Conservation (phyloP, 2,797 vertebrate genomes). For the Salarias fasciatus region DNA sequence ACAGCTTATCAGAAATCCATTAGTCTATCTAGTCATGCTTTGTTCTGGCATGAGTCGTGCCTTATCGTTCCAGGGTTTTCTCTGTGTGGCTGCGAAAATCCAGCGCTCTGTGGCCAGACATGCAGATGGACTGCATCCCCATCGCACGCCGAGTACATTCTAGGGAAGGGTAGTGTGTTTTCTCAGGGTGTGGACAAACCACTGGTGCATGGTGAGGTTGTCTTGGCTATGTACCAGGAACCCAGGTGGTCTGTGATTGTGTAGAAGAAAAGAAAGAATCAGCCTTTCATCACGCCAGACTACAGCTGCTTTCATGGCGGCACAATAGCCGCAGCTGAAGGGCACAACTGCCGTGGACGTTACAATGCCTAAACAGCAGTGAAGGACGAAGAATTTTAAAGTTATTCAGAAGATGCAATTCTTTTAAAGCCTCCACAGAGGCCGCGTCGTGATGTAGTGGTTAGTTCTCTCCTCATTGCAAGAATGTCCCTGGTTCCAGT, state of each 20-base stretch:
- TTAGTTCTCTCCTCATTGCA: too few species aligned
- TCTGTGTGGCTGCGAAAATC: conserved; percentile 14
- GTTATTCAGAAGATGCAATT: conserved; percentile 19
- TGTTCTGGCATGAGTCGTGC: conserved; percentile 33
- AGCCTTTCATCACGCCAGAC: conserved; percentile 61
- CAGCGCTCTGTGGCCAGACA: conserved; percentile 17
- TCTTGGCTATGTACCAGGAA: conserved; percentile 63
- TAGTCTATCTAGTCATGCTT: conserved; percentile 57
- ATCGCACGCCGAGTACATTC: conserved; percentile 47
- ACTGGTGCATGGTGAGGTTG: conserved; percentile 50
- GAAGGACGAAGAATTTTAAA: conserved; percentile 19
- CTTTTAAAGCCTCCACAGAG: not conserved
- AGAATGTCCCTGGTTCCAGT: too few species aligned
- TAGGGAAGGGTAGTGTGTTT: conserved; percentile 22
- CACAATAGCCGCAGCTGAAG: conserved; percentile 64
- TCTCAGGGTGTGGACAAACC: conserved; percentile 29
- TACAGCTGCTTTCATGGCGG: conserved; percentile 67
- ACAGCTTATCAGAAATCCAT: conserved; percentile 68
- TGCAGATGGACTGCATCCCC: conserved; percentile 43
- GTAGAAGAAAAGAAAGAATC: conserved; percentile 41
- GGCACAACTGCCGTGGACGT: conserved; percentile 69
- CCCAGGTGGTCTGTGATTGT: conserved; percentile 76
- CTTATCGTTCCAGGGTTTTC: conserved; percentile 49
- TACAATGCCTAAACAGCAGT: conserved; percentile 24
- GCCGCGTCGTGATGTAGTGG: too few species aligned